Evolutionary conservation across 1,140 invertebrate genomes (phyloP).

Genomic region (Cyphomyrmex costatus): DNA sequence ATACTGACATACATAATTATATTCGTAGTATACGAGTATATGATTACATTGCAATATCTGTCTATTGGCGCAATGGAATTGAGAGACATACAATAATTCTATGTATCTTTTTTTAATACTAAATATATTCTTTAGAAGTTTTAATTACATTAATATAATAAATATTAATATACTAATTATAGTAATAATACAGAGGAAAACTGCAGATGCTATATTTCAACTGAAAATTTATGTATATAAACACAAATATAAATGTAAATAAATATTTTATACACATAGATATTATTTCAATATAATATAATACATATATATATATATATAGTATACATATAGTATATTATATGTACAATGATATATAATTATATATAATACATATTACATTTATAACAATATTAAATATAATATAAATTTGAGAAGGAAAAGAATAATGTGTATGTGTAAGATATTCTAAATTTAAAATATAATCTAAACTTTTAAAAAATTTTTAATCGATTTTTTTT

Average conservation of each 20-base stretch:
- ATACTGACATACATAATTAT: constrained; percentile 31
- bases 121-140: background rate
- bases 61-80: constrained; percentile 30
- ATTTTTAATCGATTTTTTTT: background rate
- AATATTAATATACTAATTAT: too few relatives aligned
- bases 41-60: constrained; percentile 31
- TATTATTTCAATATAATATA: too few relatives aligned
- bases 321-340: too few relatives aligned
- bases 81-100: background rate
- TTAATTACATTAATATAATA: background rate
- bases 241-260: background rate
- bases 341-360: too few relatives aligned
- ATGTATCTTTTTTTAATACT: background rate
- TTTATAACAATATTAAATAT: background rate
- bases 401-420: background rate
- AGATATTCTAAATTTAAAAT: background rate
- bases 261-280: too few relatives aligned
- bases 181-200: too few relatives aligned
- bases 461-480: constrained; percentile 11
- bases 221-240: background rate
- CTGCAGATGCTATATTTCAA: background rate
- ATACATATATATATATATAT: too few relatives aligned
- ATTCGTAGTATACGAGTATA: constrained; percentile 7
- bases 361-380: background rate
- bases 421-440: background rate